Conservation (phyloP, 2,113 vertebrate genomes). For the Elephas maximus region DNA sequence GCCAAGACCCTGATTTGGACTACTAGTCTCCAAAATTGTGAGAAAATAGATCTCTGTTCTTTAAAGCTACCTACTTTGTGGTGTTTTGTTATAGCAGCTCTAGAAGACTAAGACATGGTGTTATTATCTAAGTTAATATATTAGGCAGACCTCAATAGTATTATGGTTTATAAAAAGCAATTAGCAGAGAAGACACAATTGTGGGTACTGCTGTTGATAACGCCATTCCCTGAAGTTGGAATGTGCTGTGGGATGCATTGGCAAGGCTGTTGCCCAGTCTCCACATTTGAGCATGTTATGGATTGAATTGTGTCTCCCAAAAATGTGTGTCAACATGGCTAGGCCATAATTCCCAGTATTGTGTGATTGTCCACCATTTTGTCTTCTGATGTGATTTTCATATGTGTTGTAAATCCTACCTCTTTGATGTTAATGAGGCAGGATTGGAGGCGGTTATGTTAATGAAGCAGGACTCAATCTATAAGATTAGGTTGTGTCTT, state of each 20-base stretch:
- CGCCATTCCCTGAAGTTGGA: not conserved
- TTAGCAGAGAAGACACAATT: slow-evolving; percentile 26
- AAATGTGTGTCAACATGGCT: too few species aligned
- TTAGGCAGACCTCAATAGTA: slow-evolving; percentile 30
- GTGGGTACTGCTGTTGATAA: slow-evolving; percentile 9
- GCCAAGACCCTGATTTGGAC: not conserved
- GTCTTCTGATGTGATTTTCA: too few species aligned
- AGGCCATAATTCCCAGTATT: too few species aligned
- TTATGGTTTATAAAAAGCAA: slow-evolving; percentile 37
- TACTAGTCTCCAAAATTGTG: not conserved
- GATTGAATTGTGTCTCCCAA: too few species aligned
- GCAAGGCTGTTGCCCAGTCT: not conserved
- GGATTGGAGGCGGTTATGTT: too few species aligned
- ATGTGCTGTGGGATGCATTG: not conserved
- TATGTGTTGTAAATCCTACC: too few species aligned
- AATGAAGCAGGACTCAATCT: too few species aligned
- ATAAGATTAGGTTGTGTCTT: too few species aligned
- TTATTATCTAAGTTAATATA: not conserved
- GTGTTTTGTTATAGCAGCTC: not conserved
- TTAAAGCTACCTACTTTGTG: not conserved
- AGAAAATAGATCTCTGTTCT: not conserved
- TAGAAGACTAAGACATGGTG: too few species aligned
- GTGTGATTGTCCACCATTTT: too few species aligned
- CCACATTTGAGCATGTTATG: not conserved
- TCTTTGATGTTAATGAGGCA: too few species aligned